These are phyloP conservation scores for Mimumesa dahlbomi DNA, from an alignment of 2,888 invertebrate genomes.

Conservation along the genomic window DNA sequence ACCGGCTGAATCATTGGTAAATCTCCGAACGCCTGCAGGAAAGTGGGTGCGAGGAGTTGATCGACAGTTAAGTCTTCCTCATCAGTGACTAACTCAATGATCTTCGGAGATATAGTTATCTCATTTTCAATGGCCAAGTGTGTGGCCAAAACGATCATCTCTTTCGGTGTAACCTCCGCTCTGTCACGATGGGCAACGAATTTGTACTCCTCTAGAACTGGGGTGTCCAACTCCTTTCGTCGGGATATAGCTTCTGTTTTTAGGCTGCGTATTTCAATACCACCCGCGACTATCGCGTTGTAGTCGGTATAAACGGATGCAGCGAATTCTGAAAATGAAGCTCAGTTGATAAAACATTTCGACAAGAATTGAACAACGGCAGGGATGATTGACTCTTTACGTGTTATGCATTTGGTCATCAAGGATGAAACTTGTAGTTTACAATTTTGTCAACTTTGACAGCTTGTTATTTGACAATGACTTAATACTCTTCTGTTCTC, in stretches of 20 bases:
- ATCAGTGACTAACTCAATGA: constrained; percentile 73
- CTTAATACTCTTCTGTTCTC: too few species aligned
- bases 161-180: constrained; percentile 61
- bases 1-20: constrained; percentile 87
- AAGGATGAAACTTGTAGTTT: too few species aligned
- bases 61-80: constrained; percentile 67
- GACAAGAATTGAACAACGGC: too few species aligned
- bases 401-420: too few species aligned
- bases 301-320: too few species aligned
- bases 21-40: constrained; percentile 85
- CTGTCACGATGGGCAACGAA: constrained; percentile 82
- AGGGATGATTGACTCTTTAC: too few species aligned
- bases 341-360: too few species aligned
- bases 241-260: constrained; percentile 82
- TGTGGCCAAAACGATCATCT: constrained; percentile 74
- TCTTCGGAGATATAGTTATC: constrained; percentile 71
- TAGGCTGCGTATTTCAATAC: constrained; percentile 83
- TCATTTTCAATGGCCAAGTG: constrained; percentile 83
- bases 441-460: too few species aligned
- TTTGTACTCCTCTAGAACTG: constrained; percentile 82
- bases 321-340: too few species aligned
- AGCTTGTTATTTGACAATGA: too few species aligned
- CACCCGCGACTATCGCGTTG: constrained; percentile 81
- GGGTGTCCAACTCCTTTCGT: constrained; percentile 80
- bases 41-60: constrained; percentile 81